A percentile compares a stretch with the other conserved stretches of the same genome.
Evolutionary conservation across 2,888 invertebrate genomes (phyloP).

Genomic region (Erebia aethiops): DNA sequence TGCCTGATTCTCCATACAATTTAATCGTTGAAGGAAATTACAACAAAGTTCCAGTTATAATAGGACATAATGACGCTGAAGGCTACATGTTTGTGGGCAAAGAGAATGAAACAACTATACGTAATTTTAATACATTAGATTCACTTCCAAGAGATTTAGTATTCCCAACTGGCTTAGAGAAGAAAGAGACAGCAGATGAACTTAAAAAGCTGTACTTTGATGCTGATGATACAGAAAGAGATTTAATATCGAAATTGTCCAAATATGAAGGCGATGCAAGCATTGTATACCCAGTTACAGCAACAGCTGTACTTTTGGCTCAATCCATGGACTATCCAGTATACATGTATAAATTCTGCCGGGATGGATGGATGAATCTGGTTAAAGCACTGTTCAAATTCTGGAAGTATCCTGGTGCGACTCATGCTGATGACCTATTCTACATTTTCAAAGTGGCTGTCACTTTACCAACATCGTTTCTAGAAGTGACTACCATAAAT

Average conservation of each 20-base stretch:
- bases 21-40: constrained; percentile 56
- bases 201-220: constrained; percentile 69
- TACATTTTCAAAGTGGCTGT: constrained; percentile 65
- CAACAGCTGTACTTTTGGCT: constrained; percentile 57
- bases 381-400: constrained; percentile 60
- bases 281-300: constrained; percentile 62
- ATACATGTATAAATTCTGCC: constrained; percentile 63
- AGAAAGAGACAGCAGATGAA: constrained; percentile 48
- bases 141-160: constrained; percentile 65
- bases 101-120: constrained; percentile 67
- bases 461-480: constrained; percentile 48
- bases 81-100: constrained; percentile 70
- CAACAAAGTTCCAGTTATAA: constrained; percentile 65
- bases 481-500: constrained; percentile 57
- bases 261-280: constrained; percentile 66
- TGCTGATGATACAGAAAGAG: constrained; percentile 61
- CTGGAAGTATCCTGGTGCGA: constrained; percentile 60
- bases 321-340: constrained; percentile 54
- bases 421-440: constrained; percentile 75
- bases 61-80: constrained; percentile 70
- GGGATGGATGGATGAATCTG: constrained; percentile 68
- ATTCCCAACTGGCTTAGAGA: constrained; percentile 55
- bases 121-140: constrained; percentile 56
- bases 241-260: constrained; percentile 59
- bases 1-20: constrained; percentile 64